Evolutionary conservation across 2,113 vertebrate genomes (phyloP).

Genomic region (Sylvicapra grimmia): DNA sequence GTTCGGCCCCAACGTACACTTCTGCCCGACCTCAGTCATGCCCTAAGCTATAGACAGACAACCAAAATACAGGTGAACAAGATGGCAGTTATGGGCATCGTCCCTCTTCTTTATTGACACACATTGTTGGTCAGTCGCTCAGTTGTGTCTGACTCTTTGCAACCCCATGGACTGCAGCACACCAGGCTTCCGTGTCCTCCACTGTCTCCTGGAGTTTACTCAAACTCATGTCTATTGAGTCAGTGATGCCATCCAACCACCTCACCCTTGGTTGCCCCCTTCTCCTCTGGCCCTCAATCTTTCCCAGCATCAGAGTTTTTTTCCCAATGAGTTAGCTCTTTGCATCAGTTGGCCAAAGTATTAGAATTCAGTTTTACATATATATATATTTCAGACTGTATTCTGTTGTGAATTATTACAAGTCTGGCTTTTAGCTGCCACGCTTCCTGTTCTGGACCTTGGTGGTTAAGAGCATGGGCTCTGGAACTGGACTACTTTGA

Average conservation of each 20-base stretch:
- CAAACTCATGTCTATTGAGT: background rate
- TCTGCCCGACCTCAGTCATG: background rate
- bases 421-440: background rate
- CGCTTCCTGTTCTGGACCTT: background rate
- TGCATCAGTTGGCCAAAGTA: background rate
- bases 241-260: background rate
- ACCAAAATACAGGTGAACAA: background rate
- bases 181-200: background rate
- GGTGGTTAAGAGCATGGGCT: background rate
- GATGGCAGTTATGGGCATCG: rapidly evolving
- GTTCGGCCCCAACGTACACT: rapidly evolving
- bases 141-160: background rate
- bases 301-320: background rate
- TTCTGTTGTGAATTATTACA: background rate
- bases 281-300: background rate
- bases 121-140: background rate
- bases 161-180: background rate
- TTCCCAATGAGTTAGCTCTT: background rate
- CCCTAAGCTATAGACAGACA: background rate
- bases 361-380: background rate
- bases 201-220: background rate
- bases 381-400: background rate
- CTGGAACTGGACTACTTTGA: too few species aligned
- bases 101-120: background rate
- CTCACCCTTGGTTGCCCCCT: background rate